These are phyloP conservation scores for Zelleria hepariella DNA, from an alignment of 2,888 invertebrate genomes.

Conservation along the genomic window DNA sequence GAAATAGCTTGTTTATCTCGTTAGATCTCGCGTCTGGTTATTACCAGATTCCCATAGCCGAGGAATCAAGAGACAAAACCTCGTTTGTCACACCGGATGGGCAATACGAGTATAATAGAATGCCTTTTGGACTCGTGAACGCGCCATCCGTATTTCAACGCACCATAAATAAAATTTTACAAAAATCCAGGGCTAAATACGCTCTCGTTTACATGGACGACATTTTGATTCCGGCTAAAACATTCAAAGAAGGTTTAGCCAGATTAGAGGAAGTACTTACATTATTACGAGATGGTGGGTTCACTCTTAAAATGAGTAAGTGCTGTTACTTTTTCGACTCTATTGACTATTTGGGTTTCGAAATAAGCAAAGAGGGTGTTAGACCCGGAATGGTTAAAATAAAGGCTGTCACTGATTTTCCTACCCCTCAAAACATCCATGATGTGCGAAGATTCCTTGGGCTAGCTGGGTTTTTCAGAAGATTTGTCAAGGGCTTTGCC, in stretches of 20 bases:
- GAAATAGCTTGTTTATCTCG: not conserved
- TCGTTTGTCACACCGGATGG: no score
- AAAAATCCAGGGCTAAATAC: not conserved
- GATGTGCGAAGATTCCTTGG: constrained; percentile 23
- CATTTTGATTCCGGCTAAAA: constrained; percentile 8
- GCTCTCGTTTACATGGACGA: constrained; percentile 12
- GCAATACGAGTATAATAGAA: constrained; percentile 21
- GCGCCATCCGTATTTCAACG: constrained; percentile 14
- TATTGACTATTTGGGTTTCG: constrained; percentile 19
- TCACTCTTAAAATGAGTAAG: constrained; percentile 16
- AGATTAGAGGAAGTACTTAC: constrained; percentile 10
- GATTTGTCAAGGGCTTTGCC: constrained; percentile 18
- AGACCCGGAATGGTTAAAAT: constrained; percentile 17
- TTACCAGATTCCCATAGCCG: no score
- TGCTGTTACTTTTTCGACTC: constrained; percentile 15
- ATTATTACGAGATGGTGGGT: constrained; percentile 1
- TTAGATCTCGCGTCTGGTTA: no score
- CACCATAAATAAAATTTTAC: constrained; percentile 8
- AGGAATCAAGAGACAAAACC: constrained; percentile 26
- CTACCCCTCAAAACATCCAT: constrained; percentile 15
- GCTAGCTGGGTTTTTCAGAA: constrained; percentile 20
- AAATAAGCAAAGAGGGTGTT: constrained; percentile 14
- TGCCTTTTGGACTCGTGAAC: no score
- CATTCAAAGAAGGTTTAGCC: constrained; percentile 7
- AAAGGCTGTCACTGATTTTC: constrained; percentile 17